A percentile compares a stretch with the other conserved stretches of the same genome.
Evolutionary conservation across 2,888 invertebrate species (phyloP).

Genomic region (Loripinus fragilis): DNA sequence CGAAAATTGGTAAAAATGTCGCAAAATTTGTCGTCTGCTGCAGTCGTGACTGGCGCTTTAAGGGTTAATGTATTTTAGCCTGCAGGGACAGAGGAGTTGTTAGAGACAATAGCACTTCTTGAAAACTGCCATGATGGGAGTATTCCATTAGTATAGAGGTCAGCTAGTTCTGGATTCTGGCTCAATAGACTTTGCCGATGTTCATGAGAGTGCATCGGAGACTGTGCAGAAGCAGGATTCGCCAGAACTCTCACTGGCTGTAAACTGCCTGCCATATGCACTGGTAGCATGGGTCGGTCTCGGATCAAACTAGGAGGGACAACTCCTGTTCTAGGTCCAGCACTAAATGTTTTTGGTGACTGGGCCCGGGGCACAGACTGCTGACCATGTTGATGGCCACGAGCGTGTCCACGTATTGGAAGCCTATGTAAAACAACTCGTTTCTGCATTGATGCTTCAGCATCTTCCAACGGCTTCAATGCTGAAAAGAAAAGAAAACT

Average conservation of each 20-base stretch:
- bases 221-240: not conserved
- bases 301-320: conserved; percentile 18
- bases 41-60: too few relatives aligned
- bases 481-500: conserved; percentile 29
- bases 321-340: conserved; percentile 2
- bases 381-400: not conserved
- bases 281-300: not conserved
- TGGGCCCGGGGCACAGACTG: not conserved
- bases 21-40: too few relatives aligned
- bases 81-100: not conserved
- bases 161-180: conserved; percentile 32
- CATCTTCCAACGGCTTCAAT: conserved; percentile 47
- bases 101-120: not conserved
- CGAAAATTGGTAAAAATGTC: too few relatives aligned
- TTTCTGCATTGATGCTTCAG: conserved; percentile 37
- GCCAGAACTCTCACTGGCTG: too few relatives aligned
- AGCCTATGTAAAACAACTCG: conserved; percentile 47
- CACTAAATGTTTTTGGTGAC: not conserved
- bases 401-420: conserved; percentile 21
- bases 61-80: too few relatives aligned
- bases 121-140: conserved; percentile 42
- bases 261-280: not conserved
- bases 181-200: not conserved
- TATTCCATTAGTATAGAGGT: conserved; percentile 46
- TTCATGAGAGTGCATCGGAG: not conserved